These are phyloP conservation scores for Clarias platycephalus DNA, from an alignment of 2,797 vertebrate genomes.

Conservation along the genomic window DNA sequence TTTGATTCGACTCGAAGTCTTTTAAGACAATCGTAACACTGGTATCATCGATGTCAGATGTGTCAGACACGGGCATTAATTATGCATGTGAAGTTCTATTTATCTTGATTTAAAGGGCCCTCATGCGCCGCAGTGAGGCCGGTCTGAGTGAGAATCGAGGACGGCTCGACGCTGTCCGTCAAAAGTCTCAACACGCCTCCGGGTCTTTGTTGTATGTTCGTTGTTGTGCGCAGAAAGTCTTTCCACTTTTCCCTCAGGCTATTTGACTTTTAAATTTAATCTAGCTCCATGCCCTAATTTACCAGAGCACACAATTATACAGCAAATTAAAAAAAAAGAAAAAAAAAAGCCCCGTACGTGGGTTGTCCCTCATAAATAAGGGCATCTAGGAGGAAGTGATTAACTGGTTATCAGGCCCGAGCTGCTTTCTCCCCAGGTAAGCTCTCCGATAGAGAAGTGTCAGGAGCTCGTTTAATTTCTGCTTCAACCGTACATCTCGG, in stretches of 20 bases:
- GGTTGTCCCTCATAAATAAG: slow-evolving; percentile 89
- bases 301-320: slow-evolving; percentile 86
- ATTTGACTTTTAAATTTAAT: slow-evolving; percentile 96
- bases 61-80: slow-evolving; percentile 28
- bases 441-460: slow-evolving; percentile 69
- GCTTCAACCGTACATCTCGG: neutral
- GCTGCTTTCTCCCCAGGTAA: slow-evolving; percentile 76
- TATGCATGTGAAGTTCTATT: slow-evolving; percentile 22
- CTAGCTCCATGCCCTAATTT: slow-evolving; percentile 79
- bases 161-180: slow-evolving; percentile 33
- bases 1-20: slow-evolving; percentile 29
- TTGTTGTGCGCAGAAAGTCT: slow-evolving; percentile 45
- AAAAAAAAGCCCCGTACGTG: slow-evolving; percentile 79
- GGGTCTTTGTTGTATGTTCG: slow-evolving; percentile 56
- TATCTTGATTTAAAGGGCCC: slow-evolving; percentile 48
- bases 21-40: slow-evolving; percentile 33
- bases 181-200: slow-evolving; percentile 13
- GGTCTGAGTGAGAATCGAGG: slow-evolving; percentile 34
- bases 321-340: slow-evolving; percentile 80
- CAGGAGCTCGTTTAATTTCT: slow-evolving; percentile 78
- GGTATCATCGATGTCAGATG: slow-evolving; percentile 13
- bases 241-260: slow-evolving; percentile 60
- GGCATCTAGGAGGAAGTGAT: slow-evolving; percentile 81
- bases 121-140: slow-evolving; percentile 18
- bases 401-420: slow-evolving; percentile 79